phyloP scores from a whole-genome alignment of 2,888 invertebrate genomes.

The Drosophila subquinaria region DNA sequence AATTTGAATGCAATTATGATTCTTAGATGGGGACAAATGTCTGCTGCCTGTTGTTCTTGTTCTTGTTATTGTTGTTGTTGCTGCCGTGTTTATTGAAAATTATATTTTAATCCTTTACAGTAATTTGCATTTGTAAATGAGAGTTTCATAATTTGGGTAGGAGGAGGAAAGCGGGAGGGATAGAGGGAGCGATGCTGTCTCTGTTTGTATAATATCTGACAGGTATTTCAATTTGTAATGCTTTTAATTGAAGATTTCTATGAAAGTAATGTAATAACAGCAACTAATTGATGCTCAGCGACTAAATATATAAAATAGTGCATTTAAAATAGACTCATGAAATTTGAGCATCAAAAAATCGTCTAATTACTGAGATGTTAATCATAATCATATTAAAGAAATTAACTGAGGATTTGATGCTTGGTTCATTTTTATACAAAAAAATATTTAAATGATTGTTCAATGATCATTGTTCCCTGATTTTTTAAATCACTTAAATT shows the following conservation, averaged over 20 bases:
- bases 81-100: slow-evolving; percentile 28
- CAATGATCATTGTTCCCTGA: too few relatives aligned
- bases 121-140: slow-evolving; percentile 46
- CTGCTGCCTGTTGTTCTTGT: slow-evolving; percentile 3
- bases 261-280: neutral
- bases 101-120: slow-evolving; percentile 52
- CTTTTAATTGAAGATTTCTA: slow-evolving; percentile 1
- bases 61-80: slow-evolving; percentile 4
- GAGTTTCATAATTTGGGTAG: neutral
- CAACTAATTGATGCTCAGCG: neutral
- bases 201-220: slow-evolving; percentile 6
- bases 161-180: too few relatives aligned
- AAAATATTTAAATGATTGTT: too few relatives aligned
- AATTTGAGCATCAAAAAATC: too few relatives aligned
- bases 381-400: too few relatives aligned
- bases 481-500: too few relatives aligned
- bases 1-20: slow-evolving; percentile 55
- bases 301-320: neutral
- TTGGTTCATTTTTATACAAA: too few relatives aligned
- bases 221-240: slow-evolving; percentile 6
- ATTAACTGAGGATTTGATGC: too few relatives aligned
- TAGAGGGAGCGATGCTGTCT: neutral
- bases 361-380: too few relatives aligned
- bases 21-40: slow-evolving; percentile 19
- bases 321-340: too few relatives aligned